Evolutionary conservation across 2,888 invertebrate genomes (phyloP), one percentile per base, ranked within the genome.

Genomic region (Nomada ferruginata): DNA sequence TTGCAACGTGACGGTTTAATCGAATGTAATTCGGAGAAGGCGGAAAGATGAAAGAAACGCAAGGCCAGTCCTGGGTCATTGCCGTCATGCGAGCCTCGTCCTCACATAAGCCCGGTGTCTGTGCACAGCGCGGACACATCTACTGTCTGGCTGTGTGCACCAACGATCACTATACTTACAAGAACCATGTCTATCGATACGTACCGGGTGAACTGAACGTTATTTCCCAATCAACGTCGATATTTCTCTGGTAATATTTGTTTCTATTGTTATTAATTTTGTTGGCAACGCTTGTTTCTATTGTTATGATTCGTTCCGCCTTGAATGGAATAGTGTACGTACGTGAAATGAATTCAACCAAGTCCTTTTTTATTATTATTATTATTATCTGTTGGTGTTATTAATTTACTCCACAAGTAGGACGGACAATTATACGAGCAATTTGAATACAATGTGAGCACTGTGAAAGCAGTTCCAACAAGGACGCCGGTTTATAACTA

Each of bases 41-140:
- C 89, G 88, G 88, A 89, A 91, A 91, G 90, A 91, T 87, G 91
- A 92, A 90, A 91, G 90, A 91, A 90, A 91, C 86, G 91, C 91
- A 91, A 92, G 91, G 91, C 89, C 91, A 89, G 86, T 86, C 89
- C 85, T 91, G 90, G 92, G 92, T 92, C 92, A 92, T 91, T 92
- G 92, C 92, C 92, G 91, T 89, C 89, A 85, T 86, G 87, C 88
- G 86, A 87, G 82, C 82, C 71, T 74, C 81, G 83, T 82, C 81
- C 73, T 76, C 84, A 29, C 70, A 57, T 64, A 71, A 75, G 59
- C 68, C 20, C 68, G 55, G 61, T 65, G 61, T 66, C 65, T 61
- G 78, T 70, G 59, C 63, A 60, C 23, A 20, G 60, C 50, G 55
- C 75, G 44, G 79, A 69, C 55, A 60, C 64, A 60, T 76, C 55